These are phyloP conservation scores for Cephalopholis sonnerati DNA, from an alignment of 2,113 vertebrate species.

Conservation along the genomic window DNA sequence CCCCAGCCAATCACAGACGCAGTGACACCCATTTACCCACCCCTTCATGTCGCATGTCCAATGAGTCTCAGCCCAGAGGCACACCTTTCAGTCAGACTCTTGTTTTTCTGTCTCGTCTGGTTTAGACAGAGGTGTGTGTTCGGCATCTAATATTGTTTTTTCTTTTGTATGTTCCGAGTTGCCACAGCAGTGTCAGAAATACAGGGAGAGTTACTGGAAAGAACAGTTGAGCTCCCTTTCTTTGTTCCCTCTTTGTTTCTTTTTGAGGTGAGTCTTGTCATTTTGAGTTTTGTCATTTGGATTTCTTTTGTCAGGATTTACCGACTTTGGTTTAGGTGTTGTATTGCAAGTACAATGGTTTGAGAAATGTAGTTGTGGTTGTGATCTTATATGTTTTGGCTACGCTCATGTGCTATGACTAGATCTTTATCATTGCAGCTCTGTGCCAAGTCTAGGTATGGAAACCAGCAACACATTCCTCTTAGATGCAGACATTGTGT, in stretches of 20 bases:
- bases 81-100: conserved; percentile 82
- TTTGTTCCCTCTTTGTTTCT: conserved; percentile 58
- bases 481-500: conserved; percentile 21
- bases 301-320: conserved; percentile 20
- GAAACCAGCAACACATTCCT: conserved; percentile 37
- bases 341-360: not conserved
- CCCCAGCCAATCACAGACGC: conserved; percentile 70
- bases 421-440: conserved; percentile 46
- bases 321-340: conserved; percentile 11
- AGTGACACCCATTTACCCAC: conserved; percentile 64
- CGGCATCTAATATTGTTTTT: conserved; percentile 49
- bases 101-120: conserved; percentile 75
- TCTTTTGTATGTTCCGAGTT: conserved; percentile 23
- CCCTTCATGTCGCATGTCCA: conserved; percentile 74
- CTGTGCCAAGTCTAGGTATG: conserved; percentile 13
- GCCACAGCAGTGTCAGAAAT: conserved; percentile 25
- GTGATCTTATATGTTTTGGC: conserved; percentile 68
- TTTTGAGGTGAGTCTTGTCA: conserved; percentile 78
- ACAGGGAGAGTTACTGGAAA: conserved; percentile 37
- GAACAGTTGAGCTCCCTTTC: conserved; percentile 42
- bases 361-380: conserved; percentile 37
- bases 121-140: conserved; percentile 74
- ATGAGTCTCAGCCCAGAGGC: conserved; percentile 71
- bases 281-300: conserved; percentile 38
- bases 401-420: conserved; percentile 42